Conservation (phyloP, 2,113 vertebrate species). For the Brienomyrus longianalis region DNA sequence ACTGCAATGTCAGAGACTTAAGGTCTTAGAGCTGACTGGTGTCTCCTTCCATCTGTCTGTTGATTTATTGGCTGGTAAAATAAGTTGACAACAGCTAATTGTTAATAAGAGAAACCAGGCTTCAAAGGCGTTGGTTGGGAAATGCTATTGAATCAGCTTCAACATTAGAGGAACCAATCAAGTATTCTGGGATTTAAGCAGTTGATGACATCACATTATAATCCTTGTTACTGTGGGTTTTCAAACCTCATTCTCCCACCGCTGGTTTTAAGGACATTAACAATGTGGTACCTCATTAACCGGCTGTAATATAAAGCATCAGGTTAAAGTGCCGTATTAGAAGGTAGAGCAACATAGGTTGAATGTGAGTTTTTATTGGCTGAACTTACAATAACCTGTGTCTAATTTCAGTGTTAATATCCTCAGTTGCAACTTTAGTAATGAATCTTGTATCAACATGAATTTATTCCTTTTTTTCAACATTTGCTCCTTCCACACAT, state of each 20-base stretch:
- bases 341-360: neutral
- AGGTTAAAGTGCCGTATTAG: neutral
- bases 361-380: neutral
- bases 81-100: neutral
- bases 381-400: neutral
- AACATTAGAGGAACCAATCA: neutral
- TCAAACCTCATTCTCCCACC: neutral
- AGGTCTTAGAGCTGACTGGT: conserved; percentile 32
- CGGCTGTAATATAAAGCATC: neutral
- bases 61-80: conserved; percentile 12
- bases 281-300: neutral
- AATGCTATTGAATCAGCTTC: neutral
- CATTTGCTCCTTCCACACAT: neutral
- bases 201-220: neutral
- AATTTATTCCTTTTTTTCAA: neutral
- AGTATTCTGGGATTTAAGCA: neutral
- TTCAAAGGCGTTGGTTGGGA: neutral
- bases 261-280: neutral
- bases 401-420: neutral
- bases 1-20: neutral
- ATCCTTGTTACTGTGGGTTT: neutral
- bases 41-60: conserved; percentile 19
- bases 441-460: neutral
- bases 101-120: neutral
- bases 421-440: neutral